These are phyloP conservation scores for Numenius arquata DNA, from an alignment of 2,113 vertebrate genomes.

Conservation along the genomic window DNA sequence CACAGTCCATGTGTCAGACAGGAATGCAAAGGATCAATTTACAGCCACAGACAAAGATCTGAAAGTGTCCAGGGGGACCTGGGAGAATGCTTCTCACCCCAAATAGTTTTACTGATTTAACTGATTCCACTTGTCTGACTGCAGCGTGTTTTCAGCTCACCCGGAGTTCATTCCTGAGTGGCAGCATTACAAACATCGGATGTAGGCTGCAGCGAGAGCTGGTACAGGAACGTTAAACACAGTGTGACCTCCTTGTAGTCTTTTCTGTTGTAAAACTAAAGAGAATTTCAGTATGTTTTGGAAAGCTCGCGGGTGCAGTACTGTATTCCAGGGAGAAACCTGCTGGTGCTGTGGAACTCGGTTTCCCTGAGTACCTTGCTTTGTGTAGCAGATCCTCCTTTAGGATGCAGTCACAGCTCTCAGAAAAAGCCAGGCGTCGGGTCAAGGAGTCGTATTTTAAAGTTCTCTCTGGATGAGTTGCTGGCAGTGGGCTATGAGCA, in stretches of 20 bases:
- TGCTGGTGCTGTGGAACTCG: neutral
- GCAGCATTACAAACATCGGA: neutral
- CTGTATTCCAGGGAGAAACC: neutral
- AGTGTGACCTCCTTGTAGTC: neutral
- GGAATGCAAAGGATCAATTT: constrained; percentile 69
- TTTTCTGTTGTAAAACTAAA: neutral
- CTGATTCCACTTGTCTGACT: neutral
- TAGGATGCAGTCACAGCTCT: neutral
- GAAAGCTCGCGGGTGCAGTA: neutral
- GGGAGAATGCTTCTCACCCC: constrained; percentile 31
- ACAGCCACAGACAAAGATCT: constrained; percentile 55
- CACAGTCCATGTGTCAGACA: constrained; percentile 58
- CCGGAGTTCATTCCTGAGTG: neutral
- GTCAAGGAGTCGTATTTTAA: neutral
- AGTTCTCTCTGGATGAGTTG: neutral
- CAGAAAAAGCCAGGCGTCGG: neutral
- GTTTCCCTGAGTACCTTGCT: neutral
- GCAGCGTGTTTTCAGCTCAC: neutral
- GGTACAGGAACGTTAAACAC: neutral
- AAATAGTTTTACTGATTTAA: neutral
- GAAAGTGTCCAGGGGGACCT: constrained; percentile 18
- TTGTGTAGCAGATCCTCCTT: neutral
- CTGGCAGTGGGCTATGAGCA: neutral
- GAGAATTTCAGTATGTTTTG: neutral
- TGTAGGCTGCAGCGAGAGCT: neutral